A percentile compares a stretch with the other conserved stretches of the same genome.
These are phyloP conservation scores for Phymastichus coffea DNA, from an alignment of 1,140 invertebrate species.

Conservation along the genomic window DNA sequence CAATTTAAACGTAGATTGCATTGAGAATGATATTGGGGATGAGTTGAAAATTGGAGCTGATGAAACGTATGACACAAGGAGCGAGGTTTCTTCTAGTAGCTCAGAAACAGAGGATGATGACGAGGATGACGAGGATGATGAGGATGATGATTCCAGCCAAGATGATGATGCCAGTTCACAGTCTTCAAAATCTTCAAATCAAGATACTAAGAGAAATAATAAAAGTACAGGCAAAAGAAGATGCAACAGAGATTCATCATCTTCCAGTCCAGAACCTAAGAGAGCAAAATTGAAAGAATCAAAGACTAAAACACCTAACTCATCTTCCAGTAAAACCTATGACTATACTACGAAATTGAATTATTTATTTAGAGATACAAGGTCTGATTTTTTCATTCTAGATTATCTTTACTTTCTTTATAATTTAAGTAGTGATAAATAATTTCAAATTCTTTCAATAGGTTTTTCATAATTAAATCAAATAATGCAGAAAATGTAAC, in stretches of 20 bases:
- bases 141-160: slow-evolving; percentile 32
- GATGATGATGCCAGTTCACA: slow-evolving; percentile 62
- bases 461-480: slow-evolving; percentile 96
- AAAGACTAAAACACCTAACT: slow-evolving; percentile 25
- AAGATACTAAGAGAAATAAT: slow-evolving; percentile 59
- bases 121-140: slow-evolving; percentile 32
- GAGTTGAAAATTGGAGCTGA: slow-evolving; percentile 69
- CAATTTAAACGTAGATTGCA: slow-evolving; percentile 69
- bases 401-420: no score
- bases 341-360: slow-evolving; percentile 89
- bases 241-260: slow-evolving; percentile 52
- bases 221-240: slow-evolving; percentile 45
- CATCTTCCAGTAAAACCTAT: slow-evolving; percentile 64
- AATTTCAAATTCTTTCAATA: slow-evolving; percentile 16
- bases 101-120: slow-evolving; percentile 57
- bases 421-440: background rate
- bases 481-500: slow-evolving; percentile 97
- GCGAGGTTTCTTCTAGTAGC: slow-evolving; percentile 74
- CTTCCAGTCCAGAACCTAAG: slow-evolving; percentile 54
- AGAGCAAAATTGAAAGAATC: slow-evolving; percentile 58
- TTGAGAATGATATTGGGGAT: slow-evolving; percentile 71
- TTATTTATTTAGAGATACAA: slow-evolving; percentile 91
- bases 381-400: slow-evolving; percentile 56
- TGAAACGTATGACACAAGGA: slow-evolving; percentile 71
- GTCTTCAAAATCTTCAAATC: slow-evolving; percentile 63